A percentile compares a stretch with the other conserved stretches of the same genome.
Conservation (phyloP, 2,888 invertebrate species). For the Mimumesa dahlbomi region DNA sequence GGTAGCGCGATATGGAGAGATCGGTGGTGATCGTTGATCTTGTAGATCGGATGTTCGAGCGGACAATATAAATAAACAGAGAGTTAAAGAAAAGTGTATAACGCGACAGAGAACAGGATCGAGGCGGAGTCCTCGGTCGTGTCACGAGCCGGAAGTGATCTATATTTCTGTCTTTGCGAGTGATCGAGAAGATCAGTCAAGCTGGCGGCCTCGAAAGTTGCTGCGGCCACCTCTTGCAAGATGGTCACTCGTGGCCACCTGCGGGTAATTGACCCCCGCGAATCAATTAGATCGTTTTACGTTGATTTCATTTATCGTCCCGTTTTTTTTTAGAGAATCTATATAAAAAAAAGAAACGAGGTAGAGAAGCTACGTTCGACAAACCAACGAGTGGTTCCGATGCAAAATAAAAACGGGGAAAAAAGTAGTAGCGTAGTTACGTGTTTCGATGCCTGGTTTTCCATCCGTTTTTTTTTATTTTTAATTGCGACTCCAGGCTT, state of each 20-base stretch:
- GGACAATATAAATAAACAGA: neutral
- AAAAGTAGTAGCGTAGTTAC: neutral
- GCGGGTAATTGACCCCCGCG: constrained; percentile 71
- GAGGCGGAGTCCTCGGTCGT: constrained; percentile 2
- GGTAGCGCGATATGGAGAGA: neutral
- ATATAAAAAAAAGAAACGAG: neutral
- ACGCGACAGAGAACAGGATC: neutral
- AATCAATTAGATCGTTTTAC: neutral
- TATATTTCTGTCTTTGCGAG: constrained; percentile 21
- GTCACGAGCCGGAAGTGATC: constrained; percentile 14
- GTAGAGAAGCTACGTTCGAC: neutral
- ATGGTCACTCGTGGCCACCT: constrained; percentile 78
- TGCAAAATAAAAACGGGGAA: too few species aligned
- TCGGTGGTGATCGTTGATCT: neutral
- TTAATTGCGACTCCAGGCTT: neutral
- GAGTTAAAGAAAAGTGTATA: too few species aligned
- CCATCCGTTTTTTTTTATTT: neutral
- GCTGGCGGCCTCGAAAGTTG: constrained; percentile 78
- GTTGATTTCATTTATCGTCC: neutral
- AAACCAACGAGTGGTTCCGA: too few species aligned
- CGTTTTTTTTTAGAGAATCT: neutral
- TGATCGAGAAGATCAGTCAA: constrained; percentile 62
- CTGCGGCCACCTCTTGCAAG: constrained; percentile 76
- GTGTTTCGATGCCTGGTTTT: neutral
- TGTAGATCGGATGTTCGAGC: neutral